Conservation (phyloP, 2,113 vertebrate species). For the Pelobates fuscus region DNA sequence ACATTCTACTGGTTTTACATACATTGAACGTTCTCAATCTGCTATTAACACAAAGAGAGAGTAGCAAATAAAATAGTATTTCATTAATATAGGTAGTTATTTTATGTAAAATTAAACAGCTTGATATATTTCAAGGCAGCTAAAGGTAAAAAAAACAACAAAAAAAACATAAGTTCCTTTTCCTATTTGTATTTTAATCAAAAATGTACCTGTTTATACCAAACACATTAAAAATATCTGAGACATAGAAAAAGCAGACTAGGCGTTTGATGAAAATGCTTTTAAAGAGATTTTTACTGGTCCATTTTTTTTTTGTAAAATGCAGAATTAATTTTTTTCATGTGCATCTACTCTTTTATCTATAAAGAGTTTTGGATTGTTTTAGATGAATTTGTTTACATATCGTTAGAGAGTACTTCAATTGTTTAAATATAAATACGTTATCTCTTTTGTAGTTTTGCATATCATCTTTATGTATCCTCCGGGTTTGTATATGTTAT, state of each 20-base stretch:
- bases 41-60: no score
- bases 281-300: background rate
- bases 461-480: no score
- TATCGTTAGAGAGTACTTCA: background rate
- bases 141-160: background rate
- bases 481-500: no score
- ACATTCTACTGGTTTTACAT: no score
- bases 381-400: background rate
- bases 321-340: constrained; percentile 4
- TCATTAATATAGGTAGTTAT: no score
- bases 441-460: no score
- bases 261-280: background rate
- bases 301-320: constrained; percentile 15
- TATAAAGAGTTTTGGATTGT: background rate
- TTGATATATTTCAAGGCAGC: no score
- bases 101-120: no score
- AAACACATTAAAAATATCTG: background rate
- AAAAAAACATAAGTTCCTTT: background rate
- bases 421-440: no score
- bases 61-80: no score
- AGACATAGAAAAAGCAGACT: background rate
- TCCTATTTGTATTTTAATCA: background rate
- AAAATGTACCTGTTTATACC: background rate
- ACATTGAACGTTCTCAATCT: no score
- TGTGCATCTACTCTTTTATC: constrained; percentile 20